Conservation (phyloP, 2,113 vertebrate genomes). For the Phrynosoma platyrhinos region DNA sequence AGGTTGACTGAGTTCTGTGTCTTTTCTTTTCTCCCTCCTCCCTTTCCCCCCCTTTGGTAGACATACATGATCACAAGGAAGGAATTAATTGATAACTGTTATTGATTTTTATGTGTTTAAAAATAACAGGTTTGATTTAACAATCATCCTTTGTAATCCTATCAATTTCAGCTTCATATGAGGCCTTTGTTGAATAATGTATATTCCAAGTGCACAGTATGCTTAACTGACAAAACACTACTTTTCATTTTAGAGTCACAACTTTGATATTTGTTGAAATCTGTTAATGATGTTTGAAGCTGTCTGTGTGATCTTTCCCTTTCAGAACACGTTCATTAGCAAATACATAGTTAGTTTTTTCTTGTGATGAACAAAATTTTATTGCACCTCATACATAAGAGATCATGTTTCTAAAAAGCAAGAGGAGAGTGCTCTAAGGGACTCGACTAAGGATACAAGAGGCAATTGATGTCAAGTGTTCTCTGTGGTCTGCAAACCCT, state of each 20-base stretch:
- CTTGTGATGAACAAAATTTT: not conserved
- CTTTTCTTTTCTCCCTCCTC: conserved; percentile 48
- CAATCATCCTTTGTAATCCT: conserved; percentile 74
- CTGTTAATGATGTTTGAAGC: conserved; percentile 50
- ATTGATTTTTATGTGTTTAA: conserved; percentile 72
- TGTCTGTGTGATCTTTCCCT: conserved; percentile 34
- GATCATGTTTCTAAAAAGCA: conserved; percentile 3
- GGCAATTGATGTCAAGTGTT: not conserved
- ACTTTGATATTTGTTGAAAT: conserved; percentile 16
- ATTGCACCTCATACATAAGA: not conserved
- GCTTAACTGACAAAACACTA: conserved; percentile 36
- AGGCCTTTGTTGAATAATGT: conserved; percentile 75
- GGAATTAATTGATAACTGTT: conserved; percentile 84
- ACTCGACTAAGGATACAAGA: not conserved
- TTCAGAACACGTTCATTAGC: conserved; percentile 17
- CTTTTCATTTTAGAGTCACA: conserved; percentile 51
- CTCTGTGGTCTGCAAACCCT: not conserved
- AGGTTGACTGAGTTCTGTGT: conserved; percentile 78
- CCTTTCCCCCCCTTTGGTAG: conserved; percentile 10
- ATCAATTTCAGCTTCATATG: conserved; percentile 72
- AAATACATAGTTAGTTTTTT: accelerated
- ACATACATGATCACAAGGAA: conserved; percentile 79
- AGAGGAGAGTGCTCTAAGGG: not conserved
- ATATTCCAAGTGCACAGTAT: conserved; percentile 8
- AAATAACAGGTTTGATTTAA: conserved; percentile 78